Percentiles rank a stretch among this genome's conserved stretches.
These are phyloP conservation scores for Alcedo quadribrachys DNA, from an alignment of 2,797 vertebrate species.

Conservation along the genomic window DNA sequence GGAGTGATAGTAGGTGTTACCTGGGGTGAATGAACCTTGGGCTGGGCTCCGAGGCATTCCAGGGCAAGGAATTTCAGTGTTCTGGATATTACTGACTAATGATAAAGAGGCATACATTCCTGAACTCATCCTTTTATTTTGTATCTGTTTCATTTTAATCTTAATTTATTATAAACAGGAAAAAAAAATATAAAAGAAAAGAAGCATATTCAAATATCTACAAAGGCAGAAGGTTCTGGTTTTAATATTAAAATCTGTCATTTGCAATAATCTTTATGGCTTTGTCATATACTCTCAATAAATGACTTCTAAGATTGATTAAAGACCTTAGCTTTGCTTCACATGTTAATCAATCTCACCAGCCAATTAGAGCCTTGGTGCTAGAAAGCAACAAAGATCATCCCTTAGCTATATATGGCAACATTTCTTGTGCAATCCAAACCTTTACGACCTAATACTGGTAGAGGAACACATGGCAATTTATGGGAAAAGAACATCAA, in stretches of 20 bases:
- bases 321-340: slow-evolving; percentile 63
- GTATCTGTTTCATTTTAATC: slow-evolving; percentile 49
- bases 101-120: slow-evolving; percentile 32
- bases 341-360: slow-evolving; percentile 68
- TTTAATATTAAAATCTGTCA: slow-evolving; percentile 65
- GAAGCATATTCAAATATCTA: slow-evolving; percentile 6
- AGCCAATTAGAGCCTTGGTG: slow-evolving; percentile 64
- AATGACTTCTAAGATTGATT: slow-evolving; percentile 68
- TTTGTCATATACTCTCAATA: slow-evolving; percentile 67
- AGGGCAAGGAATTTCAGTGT: slow-evolving; percentile 47
- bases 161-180: slow-evolving; percentile 58
- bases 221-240: slow-evolving; percentile 33
- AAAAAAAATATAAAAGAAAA: not conserved
- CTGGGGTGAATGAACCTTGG: slow-evolving; percentile 58
- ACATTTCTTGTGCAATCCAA: slow-evolving; percentile 41
- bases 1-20: slow-evolving; percentile 56
- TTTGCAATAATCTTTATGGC: slow-evolving; percentile 65
- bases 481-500: slow-evolving; percentile 49
- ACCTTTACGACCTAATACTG: slow-evolving; percentile 15
- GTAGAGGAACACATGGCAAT: slow-evolving; percentile 15
- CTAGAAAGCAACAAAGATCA: slow-evolving; percentile 35
- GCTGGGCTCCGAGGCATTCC: slow-evolving; percentile 61
- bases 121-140: slow-evolving; percentile 54
- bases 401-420: slow-evolving; percentile 37
- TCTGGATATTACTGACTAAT: slow-evolving; percentile 36